phyloP scores from a whole-genome alignment of 2,888 invertebrate species.

The Frankliniella fusca region DNA sequence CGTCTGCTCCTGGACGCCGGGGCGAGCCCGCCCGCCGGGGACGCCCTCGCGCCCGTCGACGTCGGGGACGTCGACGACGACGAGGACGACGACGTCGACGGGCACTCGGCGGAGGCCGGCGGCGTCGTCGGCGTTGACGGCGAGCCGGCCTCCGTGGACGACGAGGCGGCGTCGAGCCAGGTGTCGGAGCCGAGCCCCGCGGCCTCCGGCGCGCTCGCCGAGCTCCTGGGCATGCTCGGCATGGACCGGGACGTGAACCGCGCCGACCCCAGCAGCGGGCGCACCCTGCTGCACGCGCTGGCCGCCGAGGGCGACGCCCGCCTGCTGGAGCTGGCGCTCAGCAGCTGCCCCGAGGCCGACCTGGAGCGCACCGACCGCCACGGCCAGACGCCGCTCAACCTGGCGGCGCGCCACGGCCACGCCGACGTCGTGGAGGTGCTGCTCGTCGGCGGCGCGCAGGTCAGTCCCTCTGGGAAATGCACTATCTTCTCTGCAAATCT shows the following conservation, averaged over 20 bases:
- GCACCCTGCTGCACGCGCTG: slow-evolving; percentile 70
- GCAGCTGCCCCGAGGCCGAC: slow-evolving; percentile 52
- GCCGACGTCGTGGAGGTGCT: slow-evolving; percentile 62
- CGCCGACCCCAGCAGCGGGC: slow-evolving; percentile 56
- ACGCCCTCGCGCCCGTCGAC: neutral
- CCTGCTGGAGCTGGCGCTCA: slow-evolving; percentile 59
- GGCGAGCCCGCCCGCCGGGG: slow-evolving; percentile 49
- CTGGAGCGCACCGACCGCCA: slow-evolving; percentile 66
- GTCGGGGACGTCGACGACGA: slow-evolving; percentile 34
- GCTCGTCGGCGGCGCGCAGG: neutral
- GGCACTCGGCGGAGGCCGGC: slow-evolving; percentile 38
- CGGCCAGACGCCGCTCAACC: slow-evolving; percentile 82
- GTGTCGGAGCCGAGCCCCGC: slow-evolving; percentile 43
- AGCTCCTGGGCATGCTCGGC: slow-evolving; percentile 45
- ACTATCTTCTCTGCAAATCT: too few species aligned
- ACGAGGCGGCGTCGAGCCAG: slow-evolving; percentile 46
- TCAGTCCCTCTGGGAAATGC: too few species aligned
- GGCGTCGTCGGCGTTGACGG: slow-evolving; percentile 25
- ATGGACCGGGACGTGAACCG: slow-evolving; percentile 52
- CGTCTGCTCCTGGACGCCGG: slow-evolving; percentile 72
- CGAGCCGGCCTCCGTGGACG: neutral
- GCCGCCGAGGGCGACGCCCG: slow-evolving; percentile 71
- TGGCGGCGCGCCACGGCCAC: slow-evolving; percentile 76
- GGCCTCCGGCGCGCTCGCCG: slow-evolving; percentile 46
- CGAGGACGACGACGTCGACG: neutral